Percentiles rank a stretch among this genome's conserved stretches.
phyloP scores from a whole-genome alignment of 2,888 invertebrate species.

The Thyatira batis region DNA sequence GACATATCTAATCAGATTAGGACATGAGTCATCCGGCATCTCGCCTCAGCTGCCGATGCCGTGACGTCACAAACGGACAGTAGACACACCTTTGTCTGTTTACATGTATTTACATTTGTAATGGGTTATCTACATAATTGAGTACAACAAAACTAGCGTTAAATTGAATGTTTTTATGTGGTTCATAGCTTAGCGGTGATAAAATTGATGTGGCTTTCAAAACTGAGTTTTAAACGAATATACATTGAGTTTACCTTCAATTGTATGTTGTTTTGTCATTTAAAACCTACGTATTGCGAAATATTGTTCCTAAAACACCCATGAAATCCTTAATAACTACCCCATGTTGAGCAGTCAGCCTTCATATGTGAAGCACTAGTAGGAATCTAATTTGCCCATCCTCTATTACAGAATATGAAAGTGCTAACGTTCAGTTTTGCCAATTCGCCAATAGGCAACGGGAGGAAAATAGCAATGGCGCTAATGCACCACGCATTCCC shows the following conservation, averaged over 20 bases:
- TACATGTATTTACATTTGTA: conserved; percentile 6
- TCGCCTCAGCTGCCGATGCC: background rate
- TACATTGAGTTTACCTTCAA: no score
- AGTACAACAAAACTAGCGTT: no score
- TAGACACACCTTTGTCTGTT: background rate
- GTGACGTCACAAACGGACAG: background rate
- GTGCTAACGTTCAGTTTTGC: conserved; percentile 94
- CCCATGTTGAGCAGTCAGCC: conserved; percentile 14
- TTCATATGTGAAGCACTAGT: no score
- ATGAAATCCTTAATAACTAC: background rate
- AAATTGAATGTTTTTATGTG: no score
- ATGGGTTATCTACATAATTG: no score
- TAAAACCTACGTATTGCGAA: no score
- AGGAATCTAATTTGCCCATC: background rate
- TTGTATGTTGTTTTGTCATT: no score
- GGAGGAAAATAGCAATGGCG: conserved; percentile 90
- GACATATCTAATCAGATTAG: conserved; percentile 43
- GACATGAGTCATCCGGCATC: conserved; percentile 18
- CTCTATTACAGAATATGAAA: conserved; percentile 89
- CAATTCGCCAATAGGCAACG: conserved; percentile 90
- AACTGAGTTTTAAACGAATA: no score
- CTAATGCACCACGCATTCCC: conserved; percentile 94
- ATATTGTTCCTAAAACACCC: no score
- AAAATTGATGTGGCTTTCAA: no score
- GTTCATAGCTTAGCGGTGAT: no score